phyloP scores from a whole-genome alignment of 2,888 invertebrate genomes.

The Melangyna quadrimaculata region DNA sequence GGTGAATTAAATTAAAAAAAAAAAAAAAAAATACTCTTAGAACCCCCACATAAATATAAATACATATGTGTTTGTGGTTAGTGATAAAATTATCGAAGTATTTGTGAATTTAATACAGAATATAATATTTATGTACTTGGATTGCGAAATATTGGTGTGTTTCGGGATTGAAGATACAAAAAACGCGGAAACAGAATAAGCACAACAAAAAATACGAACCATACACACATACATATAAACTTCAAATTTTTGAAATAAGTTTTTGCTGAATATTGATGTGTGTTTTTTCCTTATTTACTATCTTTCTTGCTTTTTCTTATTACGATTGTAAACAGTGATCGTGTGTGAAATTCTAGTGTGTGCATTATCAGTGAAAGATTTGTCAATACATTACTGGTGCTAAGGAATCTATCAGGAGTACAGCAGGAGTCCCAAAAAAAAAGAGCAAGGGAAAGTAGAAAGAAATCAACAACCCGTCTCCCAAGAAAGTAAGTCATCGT shows the following conservation, averaged over 20 bases:
- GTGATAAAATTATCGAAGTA: constrained; percentile 56
- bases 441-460: not conserved
- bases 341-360: constrained; percentile 44
- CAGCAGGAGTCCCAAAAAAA: not conserved
- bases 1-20: constrained; percentile 49
- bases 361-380: constrained; percentile 60
- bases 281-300: constrained; percentile 10
- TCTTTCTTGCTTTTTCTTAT: not conserved
- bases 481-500: constrained; percentile 60
- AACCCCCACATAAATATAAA: constrained; percentile 27
- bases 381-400: not conserved
- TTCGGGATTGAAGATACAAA: constrained; percentile 21
- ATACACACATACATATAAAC: not conserved
- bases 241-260: constrained; percentile 3
- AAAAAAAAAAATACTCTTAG: not conserved
- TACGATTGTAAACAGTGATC: constrained; percentile 54
- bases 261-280: constrained; percentile 20
- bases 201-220: constrained; percentile 24
- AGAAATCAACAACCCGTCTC: constrained; percentile 32
- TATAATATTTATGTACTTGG: constrained; percentile 18
- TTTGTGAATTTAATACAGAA: constrained; percentile 41
- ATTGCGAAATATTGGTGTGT: constrained; percentile 52
- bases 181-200: constrained; percentile 47
- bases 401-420: constrained; percentile 45
- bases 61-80: constrained; percentile 1